Percentiles rank a stretch among this genome's conserved stretches.
Evolutionary conservation across 2,797 vertebrate species (phyloP).

Genomic region (Semaprochilodus insignis): DNA sequence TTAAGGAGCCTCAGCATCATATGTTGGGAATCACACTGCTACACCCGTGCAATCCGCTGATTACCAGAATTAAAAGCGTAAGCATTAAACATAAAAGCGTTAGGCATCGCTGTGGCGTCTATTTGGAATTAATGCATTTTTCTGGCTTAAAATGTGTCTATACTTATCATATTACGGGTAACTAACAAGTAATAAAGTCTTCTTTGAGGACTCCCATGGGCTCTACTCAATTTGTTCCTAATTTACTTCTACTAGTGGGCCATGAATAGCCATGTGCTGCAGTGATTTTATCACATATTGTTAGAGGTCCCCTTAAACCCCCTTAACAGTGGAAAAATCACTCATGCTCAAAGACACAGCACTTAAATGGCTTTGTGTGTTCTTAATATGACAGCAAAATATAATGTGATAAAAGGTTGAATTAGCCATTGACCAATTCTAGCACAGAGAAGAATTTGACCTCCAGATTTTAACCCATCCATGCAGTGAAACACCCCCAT

Average conservation of each 20-base stretch:
- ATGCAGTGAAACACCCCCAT: no score
- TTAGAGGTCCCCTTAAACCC: not conserved
- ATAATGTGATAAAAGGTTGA: no score
- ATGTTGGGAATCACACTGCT: conserved; percentile 45
- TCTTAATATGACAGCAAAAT: no score
- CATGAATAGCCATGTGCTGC: not conserved
- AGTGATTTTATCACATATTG: no score
- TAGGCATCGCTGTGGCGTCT: not conserved
- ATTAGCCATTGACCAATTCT: no score
- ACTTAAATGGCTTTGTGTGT: no score
- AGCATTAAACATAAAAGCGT: no score
- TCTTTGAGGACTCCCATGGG: not conserved
- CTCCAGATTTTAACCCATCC: no score
- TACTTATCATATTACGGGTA: not conserved
- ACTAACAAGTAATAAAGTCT: not conserved
- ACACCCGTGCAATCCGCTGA: not conserved
- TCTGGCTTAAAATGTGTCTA: not conserved
- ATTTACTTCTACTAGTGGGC: not conserved
- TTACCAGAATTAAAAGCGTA: not conserved
- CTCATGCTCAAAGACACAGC: not conserved
- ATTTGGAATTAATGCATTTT: not conserved
- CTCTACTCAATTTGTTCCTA: not conserved
- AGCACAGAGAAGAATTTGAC: no score
- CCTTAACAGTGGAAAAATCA: not conserved
- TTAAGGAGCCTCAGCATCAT: conserved; percentile 49